Conservation (phyloP, 2,113 vertebrate genomes). For the Mungos mungo region DNA sequence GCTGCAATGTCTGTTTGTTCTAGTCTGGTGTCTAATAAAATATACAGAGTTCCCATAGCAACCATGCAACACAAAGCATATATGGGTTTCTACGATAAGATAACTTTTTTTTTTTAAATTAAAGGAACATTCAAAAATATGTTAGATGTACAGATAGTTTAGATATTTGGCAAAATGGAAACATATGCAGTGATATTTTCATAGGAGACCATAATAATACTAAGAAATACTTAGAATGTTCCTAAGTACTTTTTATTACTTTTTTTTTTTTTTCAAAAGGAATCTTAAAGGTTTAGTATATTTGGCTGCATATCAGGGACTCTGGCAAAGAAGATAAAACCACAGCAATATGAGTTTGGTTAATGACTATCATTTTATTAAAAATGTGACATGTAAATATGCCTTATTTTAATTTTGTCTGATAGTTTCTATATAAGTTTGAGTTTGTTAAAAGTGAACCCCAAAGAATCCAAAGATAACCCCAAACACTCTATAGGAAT, state of each 20-base stretch:
- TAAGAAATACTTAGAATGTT: not conserved
- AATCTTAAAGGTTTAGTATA: not conserved
- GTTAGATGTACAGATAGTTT: slow-evolving; percentile 63
- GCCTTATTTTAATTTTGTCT: not conserved
- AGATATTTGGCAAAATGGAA: slow-evolving; percentile 38
- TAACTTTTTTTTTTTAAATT: slow-evolving; percentile 21
- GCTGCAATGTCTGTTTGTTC: slow-evolving; percentile 77
- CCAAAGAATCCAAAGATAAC: not conserved
- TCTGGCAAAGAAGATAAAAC: not conserved
- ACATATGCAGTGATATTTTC: not conserved
- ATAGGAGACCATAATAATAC: not conserved
- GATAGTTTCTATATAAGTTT: not conserved
- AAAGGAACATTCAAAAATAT: slow-evolving; percentile 62
- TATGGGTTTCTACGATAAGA: slow-evolving; percentile 77
- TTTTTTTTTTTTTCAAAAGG: not conserved
- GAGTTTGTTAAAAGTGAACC: not conserved
- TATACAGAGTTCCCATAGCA: slow-evolving; percentile 78
- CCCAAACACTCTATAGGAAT: not conserved
- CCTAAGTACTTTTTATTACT: not conserved
- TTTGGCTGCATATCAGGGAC: not conserved
- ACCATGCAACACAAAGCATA: slow-evolving; percentile 68
- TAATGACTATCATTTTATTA: not conserved
- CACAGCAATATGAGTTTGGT: not conserved
- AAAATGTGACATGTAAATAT: not conserved
- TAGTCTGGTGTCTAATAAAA: slow-evolving; percentile 78